Percentiles rank a stretch among this genome's conserved stretches.
phyloP scores from a whole-genome alignment of 2,888 invertebrate species.

The Lasioglossum villosulum region DNA sequence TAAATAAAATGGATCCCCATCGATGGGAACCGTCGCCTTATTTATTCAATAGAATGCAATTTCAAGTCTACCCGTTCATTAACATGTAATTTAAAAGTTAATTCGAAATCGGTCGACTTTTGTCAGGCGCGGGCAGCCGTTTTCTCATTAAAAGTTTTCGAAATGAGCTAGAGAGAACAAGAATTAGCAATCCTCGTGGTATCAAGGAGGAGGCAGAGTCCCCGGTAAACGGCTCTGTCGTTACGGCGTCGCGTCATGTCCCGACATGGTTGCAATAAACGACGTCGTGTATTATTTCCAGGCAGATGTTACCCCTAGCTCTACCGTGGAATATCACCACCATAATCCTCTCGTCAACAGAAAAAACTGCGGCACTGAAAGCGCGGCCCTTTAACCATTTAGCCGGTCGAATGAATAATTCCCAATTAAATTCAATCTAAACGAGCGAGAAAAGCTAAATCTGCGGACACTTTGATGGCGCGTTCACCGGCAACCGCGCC shows the following conservation, averaged over 20 bases:
- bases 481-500: background rate
- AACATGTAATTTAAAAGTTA: conserved; percentile 30
- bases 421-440: background rate
- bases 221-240: conserved; percentile 26
- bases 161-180: conserved; percentile 14
- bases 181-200: conserved; percentile 32
- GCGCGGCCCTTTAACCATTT: background rate
- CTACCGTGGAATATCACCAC: background rate
- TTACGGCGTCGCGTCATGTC: conserved; percentile 20
- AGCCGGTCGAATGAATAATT: background rate
- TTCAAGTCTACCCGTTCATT: conserved; percentile 35
- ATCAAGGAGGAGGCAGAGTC: conserved; percentile 1
- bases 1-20: background rate
- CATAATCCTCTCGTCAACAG: background rate
- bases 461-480: background rate
- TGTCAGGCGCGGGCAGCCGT: background rate
- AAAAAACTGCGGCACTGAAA: background rate
- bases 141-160: conserved; percentile 49
- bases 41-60: conserved; percentile 15
- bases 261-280: conserved; percentile 32
- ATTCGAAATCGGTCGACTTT: conserved; percentile 16
- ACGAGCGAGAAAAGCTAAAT: background rate
- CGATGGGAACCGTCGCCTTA: background rate
- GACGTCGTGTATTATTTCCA: conserved; percentile 28
- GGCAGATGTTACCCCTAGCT: background rate